A percentile compares a stretch with the other conserved stretches of the same genome.
Evolutionary conservation across 2,888 invertebrate species (phyloP).

Genomic region (Griposia aprilina): DNA sequence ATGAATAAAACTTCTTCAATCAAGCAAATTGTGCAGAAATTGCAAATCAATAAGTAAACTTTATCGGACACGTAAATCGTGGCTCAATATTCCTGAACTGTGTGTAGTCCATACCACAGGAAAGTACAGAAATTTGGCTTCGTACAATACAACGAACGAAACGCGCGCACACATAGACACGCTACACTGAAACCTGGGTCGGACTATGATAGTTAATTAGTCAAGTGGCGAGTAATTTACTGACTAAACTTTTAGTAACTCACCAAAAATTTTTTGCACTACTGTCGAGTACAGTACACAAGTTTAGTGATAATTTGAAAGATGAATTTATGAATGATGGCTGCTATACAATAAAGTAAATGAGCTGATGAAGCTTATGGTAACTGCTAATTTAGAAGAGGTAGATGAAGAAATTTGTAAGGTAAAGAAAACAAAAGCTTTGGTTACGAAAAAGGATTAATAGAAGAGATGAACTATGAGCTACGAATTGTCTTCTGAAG

Average conservation of each 20-base stretch:
- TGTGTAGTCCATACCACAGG: constrained; percentile 15
- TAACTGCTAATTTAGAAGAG: background rate
- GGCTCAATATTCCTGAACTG: constrained; percentile 59
- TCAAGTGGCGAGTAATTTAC: background rate
- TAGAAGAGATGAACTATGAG: background rate
- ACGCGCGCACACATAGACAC: background rate
- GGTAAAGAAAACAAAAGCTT: background rate
- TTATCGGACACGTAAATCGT: constrained; percentile 69
- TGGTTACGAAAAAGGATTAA: background rate
- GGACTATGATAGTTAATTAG: background rate
- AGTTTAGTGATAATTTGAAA: background rate
- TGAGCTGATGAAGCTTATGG: background rate
- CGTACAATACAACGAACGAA: too few relatives aligned
- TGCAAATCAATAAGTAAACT: constrained; percentile 68
- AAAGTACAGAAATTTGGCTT: background rate
- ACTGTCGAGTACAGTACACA: background rate
- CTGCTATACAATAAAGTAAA: background rate
- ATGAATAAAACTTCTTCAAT: constrained; percentile 68
- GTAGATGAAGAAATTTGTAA: background rate
- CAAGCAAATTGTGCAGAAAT: constrained; percentile 66
- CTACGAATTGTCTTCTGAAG: constrained; percentile 7
- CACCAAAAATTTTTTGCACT: background rate
- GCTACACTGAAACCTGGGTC: background rate
- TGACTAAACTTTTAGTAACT: background rate
- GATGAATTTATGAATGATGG: too few relatives aligned